These are phyloP conservation scores for Gryllus longicercus DNA, from an alignment of 2,888 invertebrate species.

Conservation along the genomic window DNA sequence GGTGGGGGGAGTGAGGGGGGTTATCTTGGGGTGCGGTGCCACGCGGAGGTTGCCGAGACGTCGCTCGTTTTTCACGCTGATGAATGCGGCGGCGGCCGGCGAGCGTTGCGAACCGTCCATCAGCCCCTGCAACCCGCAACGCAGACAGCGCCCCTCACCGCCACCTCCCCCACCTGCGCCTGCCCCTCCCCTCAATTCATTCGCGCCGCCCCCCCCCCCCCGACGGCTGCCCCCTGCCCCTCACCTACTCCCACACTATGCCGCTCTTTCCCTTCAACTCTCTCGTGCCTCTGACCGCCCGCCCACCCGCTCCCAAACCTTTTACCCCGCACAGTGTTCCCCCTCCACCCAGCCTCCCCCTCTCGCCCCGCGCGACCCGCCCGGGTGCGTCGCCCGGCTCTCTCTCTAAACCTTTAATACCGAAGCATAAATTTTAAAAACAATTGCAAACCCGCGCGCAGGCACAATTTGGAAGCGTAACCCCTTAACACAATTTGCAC, in stretches of 20 bases:
- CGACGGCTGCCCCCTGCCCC: neutral
- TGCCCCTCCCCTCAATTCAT: neutral
- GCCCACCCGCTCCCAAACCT: no score
- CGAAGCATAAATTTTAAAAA: conserved; percentile 4
- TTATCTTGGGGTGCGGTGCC: conserved; percentile 3
- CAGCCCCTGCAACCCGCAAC: neutral
- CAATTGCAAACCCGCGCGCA: neutral
- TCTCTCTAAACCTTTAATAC: conserved; percentile 17
- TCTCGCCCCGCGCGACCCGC: no score
- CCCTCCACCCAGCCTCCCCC: no score
- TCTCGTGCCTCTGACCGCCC: neutral
- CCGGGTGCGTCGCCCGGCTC: neutral
- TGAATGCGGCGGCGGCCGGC: neutral
- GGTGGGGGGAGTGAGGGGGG: neutral
- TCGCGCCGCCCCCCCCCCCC: neutral
- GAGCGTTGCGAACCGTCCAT: neutral
- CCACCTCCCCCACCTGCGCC: neutral
- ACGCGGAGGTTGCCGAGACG: neutral
- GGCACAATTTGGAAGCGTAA: neutral
- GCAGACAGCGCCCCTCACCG: neutral
- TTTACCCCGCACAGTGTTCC: no score
- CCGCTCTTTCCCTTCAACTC: neutral
- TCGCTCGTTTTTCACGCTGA: neutral
- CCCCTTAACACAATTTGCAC: conserved; percentile 9
- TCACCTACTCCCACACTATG: neutral